Evolutionary conservation across 2,888 invertebrate species (phyloP).

Genomic region (Griposia aprilina): DNA sequence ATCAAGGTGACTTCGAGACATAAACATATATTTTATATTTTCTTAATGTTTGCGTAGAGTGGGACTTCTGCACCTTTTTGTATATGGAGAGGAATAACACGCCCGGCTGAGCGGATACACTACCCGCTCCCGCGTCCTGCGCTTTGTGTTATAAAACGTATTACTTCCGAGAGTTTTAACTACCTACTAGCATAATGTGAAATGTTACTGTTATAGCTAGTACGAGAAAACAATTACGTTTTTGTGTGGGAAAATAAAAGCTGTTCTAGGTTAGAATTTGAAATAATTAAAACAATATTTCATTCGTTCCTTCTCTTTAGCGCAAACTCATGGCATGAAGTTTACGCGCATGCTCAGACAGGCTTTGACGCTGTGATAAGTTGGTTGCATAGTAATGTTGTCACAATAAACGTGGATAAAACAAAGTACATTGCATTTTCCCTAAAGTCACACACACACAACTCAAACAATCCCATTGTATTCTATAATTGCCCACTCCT

Average conservation of each 20-base stretch:
- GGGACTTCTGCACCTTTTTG: neutral
- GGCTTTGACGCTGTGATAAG: too few relatives aligned
- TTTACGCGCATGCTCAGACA: too few relatives aligned
- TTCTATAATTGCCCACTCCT: too few relatives aligned
- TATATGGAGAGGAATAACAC: neutral
- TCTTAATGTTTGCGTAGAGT: neutral
- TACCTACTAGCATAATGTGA: slow-evolving; percentile 3
- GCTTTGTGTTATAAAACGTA: slow-evolving; percentile 41
- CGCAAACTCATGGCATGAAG: too few relatives aligned
- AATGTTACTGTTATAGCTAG: slow-evolving; percentile 2
- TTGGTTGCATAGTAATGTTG: too few relatives aligned
- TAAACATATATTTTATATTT: neutral
- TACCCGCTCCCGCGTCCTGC: neutral
- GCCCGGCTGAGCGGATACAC: slow-evolving; percentile 14
- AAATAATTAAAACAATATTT: neutral
- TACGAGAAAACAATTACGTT: neutral
- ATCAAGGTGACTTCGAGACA: neutral
- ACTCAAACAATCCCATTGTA: too few relatives aligned
- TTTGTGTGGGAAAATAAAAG: slow-evolving; percentile 1
- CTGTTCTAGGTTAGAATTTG: neutral
- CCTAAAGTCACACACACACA: too few relatives aligned
- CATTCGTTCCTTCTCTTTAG: too few relatives aligned
- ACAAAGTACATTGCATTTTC: too few relatives aligned
- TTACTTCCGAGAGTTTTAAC: slow-evolving; percentile 30
- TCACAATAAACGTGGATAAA: too few relatives aligned